Conservation (phyloP, 2,888 invertebrate genomes). For the Melieria omissa region DNA sequence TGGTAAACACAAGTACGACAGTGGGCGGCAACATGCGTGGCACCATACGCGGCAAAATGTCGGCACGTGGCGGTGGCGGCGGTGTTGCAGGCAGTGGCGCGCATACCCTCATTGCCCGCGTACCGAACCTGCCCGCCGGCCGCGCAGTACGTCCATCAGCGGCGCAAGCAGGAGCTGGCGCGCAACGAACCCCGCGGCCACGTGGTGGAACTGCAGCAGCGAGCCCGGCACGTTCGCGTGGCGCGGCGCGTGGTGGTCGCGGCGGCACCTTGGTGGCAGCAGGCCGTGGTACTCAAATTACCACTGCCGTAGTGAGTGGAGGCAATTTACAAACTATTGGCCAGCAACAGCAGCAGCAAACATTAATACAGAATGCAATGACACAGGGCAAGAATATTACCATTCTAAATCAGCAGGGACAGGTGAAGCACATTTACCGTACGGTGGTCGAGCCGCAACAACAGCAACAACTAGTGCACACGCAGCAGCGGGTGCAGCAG, state of each 20-base stretch:
- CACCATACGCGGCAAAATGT: slow-evolving; percentile 31
- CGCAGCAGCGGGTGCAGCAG: slow-evolving; percentile 40
- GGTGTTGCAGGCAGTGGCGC: slow-evolving; percentile 20
- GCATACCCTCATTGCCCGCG: slow-evolving; percentile 43
- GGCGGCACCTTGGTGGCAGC: slow-evolving; percentile 38
- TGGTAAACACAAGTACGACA: slow-evolving; percentile 32
- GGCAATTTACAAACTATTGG: slow-evolving; percentile 25
- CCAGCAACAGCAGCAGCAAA: slow-evolving; percentile 32
- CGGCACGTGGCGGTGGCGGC: slow-evolving; percentile 31
- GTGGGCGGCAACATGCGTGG: slow-evolving; percentile 40
- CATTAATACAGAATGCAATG: slow-evolving; percentile 26
- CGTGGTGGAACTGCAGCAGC: slow-evolving; percentile 43
- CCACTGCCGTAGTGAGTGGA: slow-evolving; percentile 9
- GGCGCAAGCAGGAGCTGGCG: slow-evolving; percentile 36
- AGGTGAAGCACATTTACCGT: slow-evolving; percentile 43
- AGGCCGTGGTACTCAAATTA: slow-evolving; percentile 38
- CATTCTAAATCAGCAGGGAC: slow-evolving; percentile 38
- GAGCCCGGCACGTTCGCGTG: slow-evolving; percentile 41
- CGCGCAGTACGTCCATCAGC: slow-evolving; percentile 39
- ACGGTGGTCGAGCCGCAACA: slow-evolving; percentile 42
- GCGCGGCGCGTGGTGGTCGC: slow-evolving; percentile 44
- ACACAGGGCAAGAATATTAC: slow-evolving; percentile 43
- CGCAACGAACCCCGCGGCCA: slow-evolving; percentile 44
- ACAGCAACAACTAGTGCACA: slow-evolving; percentile 49
- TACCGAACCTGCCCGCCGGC: slow-evolving; percentile 38